phyloP scores from a whole-genome alignment of 2,113 vertebrate species.

The Anguilla rostrata region DNA sequence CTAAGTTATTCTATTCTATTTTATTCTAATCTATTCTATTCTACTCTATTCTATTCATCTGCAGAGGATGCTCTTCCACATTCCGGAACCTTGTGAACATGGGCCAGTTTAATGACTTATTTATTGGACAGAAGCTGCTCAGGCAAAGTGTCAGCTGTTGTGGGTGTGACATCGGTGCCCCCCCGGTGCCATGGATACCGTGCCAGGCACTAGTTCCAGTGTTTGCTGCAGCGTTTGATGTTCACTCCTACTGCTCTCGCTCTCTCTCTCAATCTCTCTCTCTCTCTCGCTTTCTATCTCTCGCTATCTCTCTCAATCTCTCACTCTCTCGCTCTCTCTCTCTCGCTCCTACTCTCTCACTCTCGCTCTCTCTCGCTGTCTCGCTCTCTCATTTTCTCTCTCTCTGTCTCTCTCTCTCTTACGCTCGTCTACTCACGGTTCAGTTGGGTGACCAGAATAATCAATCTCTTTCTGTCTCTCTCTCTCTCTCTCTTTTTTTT shows the following conservation, averaged over 20 bases:
- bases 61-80: background rate
- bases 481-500: background rate
- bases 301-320: too few species aligned
- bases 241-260: background rate
- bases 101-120: background rate
- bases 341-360: too few species aligned
- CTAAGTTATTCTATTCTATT: too few species aligned
- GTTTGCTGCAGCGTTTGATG: too few species aligned
- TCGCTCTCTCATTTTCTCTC: too few species aligned
- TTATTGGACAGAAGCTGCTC: background rate
- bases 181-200: background rate
- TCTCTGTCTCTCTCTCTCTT: background rate
- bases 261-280: too few species aligned
- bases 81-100: background rate
- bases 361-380: too few species aligned
- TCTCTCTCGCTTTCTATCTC: too few species aligned
- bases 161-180: background rate
- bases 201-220: background rate
- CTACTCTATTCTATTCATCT: background rate
- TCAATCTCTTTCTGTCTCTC: background rate
- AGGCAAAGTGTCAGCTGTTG: background rate
- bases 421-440: background rate
- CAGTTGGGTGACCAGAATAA: conserved; percentile 1
- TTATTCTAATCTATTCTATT: too few species aligned
- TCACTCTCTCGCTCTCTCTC: too few species aligned